phyloP scores from a whole-genome alignment of 1,140 invertebrate genomes.

The Harlomillsia oculata region DNA sequence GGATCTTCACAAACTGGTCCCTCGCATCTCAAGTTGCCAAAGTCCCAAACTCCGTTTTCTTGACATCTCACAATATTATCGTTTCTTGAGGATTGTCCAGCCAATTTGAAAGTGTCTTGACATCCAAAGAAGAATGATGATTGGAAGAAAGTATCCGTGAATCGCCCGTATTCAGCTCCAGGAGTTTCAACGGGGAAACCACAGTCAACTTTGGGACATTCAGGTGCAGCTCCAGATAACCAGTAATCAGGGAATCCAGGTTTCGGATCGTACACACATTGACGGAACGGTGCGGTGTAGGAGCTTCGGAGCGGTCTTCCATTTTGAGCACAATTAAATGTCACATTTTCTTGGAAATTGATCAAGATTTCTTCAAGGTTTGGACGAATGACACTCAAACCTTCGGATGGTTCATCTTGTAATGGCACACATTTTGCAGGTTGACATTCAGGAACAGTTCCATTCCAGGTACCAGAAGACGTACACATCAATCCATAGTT shows the following conservation, averaged over 20 bases:
- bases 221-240: constrained; percentile 60
- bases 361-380: constrained; percentile 70
- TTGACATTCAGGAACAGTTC: constrained; percentile 81
- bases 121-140: constrained; percentile 93
- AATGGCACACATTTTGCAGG: constrained; percentile 82
- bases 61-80: constrained; percentile 85
- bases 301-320: constrained; percentile 69
- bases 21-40: constrained; percentile 89
- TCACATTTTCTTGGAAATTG: constrained; percentile 81
- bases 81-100: constrained; percentile 78
- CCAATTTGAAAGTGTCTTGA: constrained; percentile 87
- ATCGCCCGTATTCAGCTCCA: constrained; percentile 84
- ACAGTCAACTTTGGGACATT: constrained; percentile 78
- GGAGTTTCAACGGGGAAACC: constrained; percentile 74
- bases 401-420: constrained; percentile 78
- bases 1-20: constrained; percentile 93
- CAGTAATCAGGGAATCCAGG: constrained; percentile 42
- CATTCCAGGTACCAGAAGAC: constrained; percentile 86
- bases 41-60: constrained; percentile 89
- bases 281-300: constrained; percentile 69
- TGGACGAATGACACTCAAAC: constrained; percentile 60
- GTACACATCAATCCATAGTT: constrained; percentile 73
- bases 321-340: constrained; percentile 63
- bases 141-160: constrained; percentile 75
- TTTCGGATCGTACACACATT: constrained; percentile 92